Percentiles rank a stretch among this genome's conserved stretches.
phyloP scores from a whole-genome alignment of 1,140 invertebrate genomes.

The Zaprionus taronus region DNA sequence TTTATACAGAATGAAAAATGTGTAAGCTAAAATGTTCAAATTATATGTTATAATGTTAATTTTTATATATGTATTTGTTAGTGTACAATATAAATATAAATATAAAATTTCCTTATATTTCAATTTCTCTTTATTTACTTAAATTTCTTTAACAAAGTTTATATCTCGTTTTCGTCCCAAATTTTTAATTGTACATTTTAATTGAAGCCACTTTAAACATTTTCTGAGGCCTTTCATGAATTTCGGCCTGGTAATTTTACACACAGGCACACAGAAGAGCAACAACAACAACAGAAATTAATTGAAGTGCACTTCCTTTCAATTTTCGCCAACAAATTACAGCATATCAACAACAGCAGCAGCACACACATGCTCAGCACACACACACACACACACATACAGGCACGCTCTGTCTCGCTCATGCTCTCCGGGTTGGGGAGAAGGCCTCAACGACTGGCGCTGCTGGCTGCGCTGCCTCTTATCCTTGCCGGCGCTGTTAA shows the following conservation, averaged over 20 bases:
- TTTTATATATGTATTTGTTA: too few species aligned
- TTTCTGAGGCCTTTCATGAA: constrained; percentile 18
- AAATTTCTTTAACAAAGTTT: not conserved
- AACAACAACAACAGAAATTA: constrained; percentile 51
- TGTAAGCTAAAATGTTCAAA: too few species aligned
- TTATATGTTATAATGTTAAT: too few species aligned
- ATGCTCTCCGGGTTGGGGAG: not conserved
- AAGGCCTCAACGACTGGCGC: constrained; percentile 28
- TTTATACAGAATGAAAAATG: too few species aligned
- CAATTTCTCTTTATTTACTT: not conserved
- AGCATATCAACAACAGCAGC: constrained; percentile 51
- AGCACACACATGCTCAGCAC: constrained; percentile 18
- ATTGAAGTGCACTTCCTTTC: constrained; percentile 79
- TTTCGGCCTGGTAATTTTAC: constrained; percentile 20
- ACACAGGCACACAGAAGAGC: not conserved
- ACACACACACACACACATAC: constrained; percentile 2
- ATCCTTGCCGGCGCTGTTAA: constrained; percentile 58
- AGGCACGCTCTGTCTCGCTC: not conserved
- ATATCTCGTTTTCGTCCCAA: not conserved
- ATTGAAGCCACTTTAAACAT: constrained; percentile 22
- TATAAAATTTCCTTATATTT: too few species aligned
- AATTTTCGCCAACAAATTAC: constrained; percentile 72
- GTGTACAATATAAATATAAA: too few species aligned
- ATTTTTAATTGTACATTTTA: constrained; percentile 4
- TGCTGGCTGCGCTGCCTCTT: constrained; percentile 15